A percentile compares a stretch with the other conserved stretches of the same genome.
phyloP scores from a whole-genome alignment of 2,113 vertebrate species.

The Alligator sinensis region DNA sequence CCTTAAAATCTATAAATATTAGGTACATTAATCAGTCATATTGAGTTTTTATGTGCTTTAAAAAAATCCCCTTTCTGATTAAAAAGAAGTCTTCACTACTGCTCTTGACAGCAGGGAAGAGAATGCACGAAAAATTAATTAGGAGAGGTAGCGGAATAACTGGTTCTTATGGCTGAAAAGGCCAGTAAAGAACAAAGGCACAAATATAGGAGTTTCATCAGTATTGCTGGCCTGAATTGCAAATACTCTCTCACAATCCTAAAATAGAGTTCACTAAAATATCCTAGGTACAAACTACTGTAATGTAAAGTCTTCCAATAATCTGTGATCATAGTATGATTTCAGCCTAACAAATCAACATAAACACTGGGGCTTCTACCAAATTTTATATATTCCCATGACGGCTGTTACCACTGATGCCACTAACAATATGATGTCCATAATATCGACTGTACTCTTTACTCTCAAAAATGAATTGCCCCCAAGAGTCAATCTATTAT shows the following conservation, averaged over 20 bases:
- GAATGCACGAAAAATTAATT: not conserved
- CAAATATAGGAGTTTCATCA: not conserved
- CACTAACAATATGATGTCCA: not conserved
- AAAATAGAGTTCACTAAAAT: not conserved
- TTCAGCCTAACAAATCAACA: not conserved
- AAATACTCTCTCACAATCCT: not conserved
- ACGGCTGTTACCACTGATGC: slow-evolving; percentile 4
- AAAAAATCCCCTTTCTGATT: not conserved
- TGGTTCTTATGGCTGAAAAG: not conserved
- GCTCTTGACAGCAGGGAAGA: not conserved
- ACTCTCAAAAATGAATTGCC: not conserved
- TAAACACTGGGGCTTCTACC: not conserved
- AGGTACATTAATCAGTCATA: not conserved
- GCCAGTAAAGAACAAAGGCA: not conserved
- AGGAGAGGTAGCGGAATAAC: not conserved
- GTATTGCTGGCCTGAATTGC: not conserved
- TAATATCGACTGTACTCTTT: not conserved
- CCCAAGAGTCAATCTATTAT: not conserved
- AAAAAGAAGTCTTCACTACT: not conserved
- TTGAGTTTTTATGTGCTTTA: no score
- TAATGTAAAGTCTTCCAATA: slow-evolving; percentile 22
- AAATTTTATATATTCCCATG: not conserved
- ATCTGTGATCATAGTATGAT: not conserved
- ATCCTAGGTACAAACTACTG: rapidly evolving
- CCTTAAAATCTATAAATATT: not conserved